Evolutionary conservation across 2,797 vertebrate species (phyloP), one percentile per base, ranked within the genome.

Genomic region (Sarcophilus harrisii): DNA sequence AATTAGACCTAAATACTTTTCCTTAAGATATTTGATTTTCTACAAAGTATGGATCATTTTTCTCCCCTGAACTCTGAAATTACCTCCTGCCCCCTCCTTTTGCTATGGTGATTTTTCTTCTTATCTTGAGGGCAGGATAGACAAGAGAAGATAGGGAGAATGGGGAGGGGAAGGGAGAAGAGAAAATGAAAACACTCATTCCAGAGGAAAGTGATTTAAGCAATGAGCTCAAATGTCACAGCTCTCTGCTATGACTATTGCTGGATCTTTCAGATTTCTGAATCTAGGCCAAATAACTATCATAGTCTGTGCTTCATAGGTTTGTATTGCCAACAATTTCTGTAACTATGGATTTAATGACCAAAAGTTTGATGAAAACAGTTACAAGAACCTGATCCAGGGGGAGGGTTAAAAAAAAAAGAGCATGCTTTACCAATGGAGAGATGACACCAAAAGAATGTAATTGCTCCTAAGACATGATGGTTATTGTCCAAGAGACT

Each of bases 321-420:
- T 94, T 92, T 94, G 45, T 58, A 52, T 38, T 90, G 11, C 29
- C 5, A 38, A 94, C 32, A 11, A 32, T 91, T 32, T 93, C 12
- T 90, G 18, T 91, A 59, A n/a, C 38, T 92, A 57, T 87, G 38
- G 32, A 92, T 90, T 94, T 93, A 92, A 94, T 94, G 91, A 90
- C 9, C 66, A 21, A 62, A 32, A 90, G 16, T n/a, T 92, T 91
- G n/a, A 93, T 91, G 29, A 89, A 90, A 92, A 38, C 27, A 87
- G 8, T 91, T 21, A 29, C 55, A 49, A 90, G 91, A 96, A 32
- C 49, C 62, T 10, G 9, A 91, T 6, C 12, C 58, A 91, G 9
- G 0, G 4, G 54, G 32, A 30, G 38, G 21, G 21, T 9, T 73
- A 6, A 52, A 52, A 52, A 52, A 73, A 38, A 32, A 54, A 30